Base-by-base conservation (phyloP, 2,113 vertebrate genomes). In the Holacanthus passer region DNA sequence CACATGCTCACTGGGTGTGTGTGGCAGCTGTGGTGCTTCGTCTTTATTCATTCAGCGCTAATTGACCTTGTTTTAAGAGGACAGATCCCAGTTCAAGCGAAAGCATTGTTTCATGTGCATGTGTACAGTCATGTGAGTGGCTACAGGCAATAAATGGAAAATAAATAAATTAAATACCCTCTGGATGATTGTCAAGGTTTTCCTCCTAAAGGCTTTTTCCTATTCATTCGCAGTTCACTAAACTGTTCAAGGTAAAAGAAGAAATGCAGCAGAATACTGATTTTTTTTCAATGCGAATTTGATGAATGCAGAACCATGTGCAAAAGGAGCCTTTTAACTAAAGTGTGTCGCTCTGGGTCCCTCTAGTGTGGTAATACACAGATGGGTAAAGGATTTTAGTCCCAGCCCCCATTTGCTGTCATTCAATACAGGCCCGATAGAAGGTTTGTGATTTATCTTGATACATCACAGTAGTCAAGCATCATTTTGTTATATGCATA, bases 341-440 rank as follows among this genome's bases (percentile, higher is more conserved):
- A 45, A 67, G n/a, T 27, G 10, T n/a, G 67, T 79, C 13, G 39
- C 90, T 89, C 84, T 91, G 85, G 88, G 68, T 92, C 93, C 91
- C 90, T 91, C 92, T 94, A 90, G 90, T 89, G 92, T 83, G 50
- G 10, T 60, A 67, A 63, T 31, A 76, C 79, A 56, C 74, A 35
- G 72, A 84, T 72, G 56, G 29, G 39, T 69, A 5, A 43, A 31
- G 37, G 53, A 71, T 65, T 62, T 62, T 11, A 52, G 11, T 24
- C 41, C 22, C 12, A 16, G 27, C 22, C 3, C 55, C 22, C 48
- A 16, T 13, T 52, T 9, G 14, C 27, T 63, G 24, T 32, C 24
- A 35, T 56, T 43, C 16, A 53, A 27, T 45, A 37, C 58, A 58
- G 1, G 43, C 27, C 13, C 50, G 20, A n/a, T 2, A 27, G 32